Percentiles rank a stretch among this genome's conserved stretches.
phyloP scores from a whole-genome alignment of 2,888 invertebrate genomes.

The Brenthis ino region DNA sequence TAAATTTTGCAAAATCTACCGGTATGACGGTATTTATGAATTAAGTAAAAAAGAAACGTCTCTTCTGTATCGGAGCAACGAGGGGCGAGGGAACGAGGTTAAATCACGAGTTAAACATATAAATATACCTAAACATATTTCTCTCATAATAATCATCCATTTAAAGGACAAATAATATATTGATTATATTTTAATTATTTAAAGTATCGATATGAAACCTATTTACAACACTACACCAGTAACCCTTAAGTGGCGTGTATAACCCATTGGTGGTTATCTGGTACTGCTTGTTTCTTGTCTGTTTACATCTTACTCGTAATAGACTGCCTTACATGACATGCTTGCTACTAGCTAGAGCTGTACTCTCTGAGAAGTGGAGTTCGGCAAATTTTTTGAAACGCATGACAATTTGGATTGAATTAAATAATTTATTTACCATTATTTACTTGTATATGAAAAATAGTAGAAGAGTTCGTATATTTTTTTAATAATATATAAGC shows the following conservation, averaged over 20 bases:
- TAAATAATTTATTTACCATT: too few species aligned
- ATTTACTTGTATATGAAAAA: too few species aligned
- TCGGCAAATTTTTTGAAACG: background rate
- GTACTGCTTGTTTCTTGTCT: constrained; percentile 58
- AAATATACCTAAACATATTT: background rate
- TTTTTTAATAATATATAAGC: too few species aligned
- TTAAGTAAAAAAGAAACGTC: too few species aligned
- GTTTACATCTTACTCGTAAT: constrained; percentile 59
- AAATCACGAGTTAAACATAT: background rate
- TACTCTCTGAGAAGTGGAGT: too few species aligned
- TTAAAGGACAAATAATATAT: background rate
- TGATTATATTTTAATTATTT: background rate
- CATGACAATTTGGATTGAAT: too few species aligned
- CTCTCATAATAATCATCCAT: background rate
- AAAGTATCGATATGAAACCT: background rate
- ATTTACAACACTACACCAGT: constrained; percentile 24
- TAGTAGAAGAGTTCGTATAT: too few species aligned
- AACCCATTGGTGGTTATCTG: constrained; percentile 72
- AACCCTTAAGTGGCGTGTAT: constrained; percentile 63
- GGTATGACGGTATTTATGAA: too few species aligned
- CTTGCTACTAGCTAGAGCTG: constrained; percentile 10
- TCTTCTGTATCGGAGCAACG: too few species aligned
- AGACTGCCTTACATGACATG: constrained; percentile 37
- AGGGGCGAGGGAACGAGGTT: too few species aligned
- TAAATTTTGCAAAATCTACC: too few species aligned